Base-by-base conservation (phyloP, 2,888 invertebrate genomes). In the Athalia cordata region DNA sequence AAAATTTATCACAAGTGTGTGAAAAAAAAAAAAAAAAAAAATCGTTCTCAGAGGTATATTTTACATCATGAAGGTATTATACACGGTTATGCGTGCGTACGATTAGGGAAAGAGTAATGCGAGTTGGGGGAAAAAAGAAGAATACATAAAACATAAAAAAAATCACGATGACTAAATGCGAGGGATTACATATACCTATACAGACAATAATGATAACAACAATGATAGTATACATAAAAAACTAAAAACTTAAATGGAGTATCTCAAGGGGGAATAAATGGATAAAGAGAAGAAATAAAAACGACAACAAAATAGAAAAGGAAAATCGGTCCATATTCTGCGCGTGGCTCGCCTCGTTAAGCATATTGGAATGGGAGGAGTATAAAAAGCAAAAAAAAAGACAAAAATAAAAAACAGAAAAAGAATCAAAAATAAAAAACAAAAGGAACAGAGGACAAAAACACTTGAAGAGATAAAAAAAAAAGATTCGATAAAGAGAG, bases 301-400 rank as follows among this genome's bases (percentile, higher is more conserved):
- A 50, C 8, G 15, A 13, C 3, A 15, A n/a, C 29, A 4, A 9
- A 29, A n/a, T 50, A 52, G n/a, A 9, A 29, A 79, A 77, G 72
- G 79, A 68, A 75, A 79, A 50, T 79, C 75, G 82, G 82, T 81
- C 82, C 87, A 86, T 88, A 87, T 87, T 88, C 87, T 84, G 82
- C 84, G 59, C 47, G 29, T 29, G 29, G 83, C 84, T 85, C 86
- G 87, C 87, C 83, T 89, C 88, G 89, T 89, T 89, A 88, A 86
- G 87, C 87, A 85, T 85, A 85, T 85, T 67, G 13, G 29, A 11
- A 15, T 13, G 7, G 49, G 7, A 7, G 49, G 5, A 8, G 50
- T 6, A 67, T 47, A 67, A 49, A 67, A 49, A 5, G n/a, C n/a
- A n/a, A n/a, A 64, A 65, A 45, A 45, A 8, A 6, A 55, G 55